A percentile compares a stretch with the other conserved stretches of the same genome.
Conservation (phyloP, 1,140 invertebrate genomes). For the Drosophila persimilis region DNA sequence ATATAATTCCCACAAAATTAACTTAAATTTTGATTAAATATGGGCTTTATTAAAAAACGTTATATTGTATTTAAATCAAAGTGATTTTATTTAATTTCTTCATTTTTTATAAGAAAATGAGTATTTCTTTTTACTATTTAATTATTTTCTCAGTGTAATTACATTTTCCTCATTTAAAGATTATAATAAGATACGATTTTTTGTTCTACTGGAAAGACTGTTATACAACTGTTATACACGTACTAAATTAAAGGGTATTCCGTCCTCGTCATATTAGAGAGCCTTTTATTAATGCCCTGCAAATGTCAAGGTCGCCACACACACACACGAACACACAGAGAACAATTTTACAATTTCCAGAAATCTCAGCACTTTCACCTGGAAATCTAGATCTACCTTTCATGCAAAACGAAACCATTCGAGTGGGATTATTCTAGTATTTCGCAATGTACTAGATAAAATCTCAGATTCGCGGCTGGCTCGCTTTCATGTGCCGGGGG, state of each 20-base stretch:
- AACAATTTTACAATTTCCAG: neutral
- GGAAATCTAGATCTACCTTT: neutral
- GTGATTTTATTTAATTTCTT: too few relatives aligned
- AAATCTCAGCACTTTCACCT: constrained; percentile 30
- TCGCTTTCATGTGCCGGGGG: constrained; percentile 41
- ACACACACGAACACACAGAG: too few relatives aligned
- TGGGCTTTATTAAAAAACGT: too few relatives aligned
- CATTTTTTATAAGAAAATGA: too few relatives aligned
- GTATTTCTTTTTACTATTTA: too few relatives aligned
- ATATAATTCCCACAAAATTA: too few relatives aligned
- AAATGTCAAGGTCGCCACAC: constrained; percentile 51
- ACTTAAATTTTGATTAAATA: too few relatives aligned
- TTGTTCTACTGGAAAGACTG: neutral
- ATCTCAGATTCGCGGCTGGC: constrained; percentile 29
- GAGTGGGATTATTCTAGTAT: constrained; percentile 25
- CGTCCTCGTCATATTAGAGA: neutral
- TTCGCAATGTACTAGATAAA: constrained; percentile 38
- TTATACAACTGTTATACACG: neutral
- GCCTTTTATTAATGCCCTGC: neutral
- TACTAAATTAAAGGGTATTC: constrained; percentile 2
- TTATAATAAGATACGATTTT: too few relatives aligned
- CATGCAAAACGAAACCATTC: neutral
- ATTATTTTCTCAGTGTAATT: too few relatives aligned
- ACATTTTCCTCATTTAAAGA: too few relatives aligned
- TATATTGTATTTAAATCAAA: too few relatives aligned